A percentile compares a stretch with the other conserved stretches of the same genome.
Evolutionary conservation across 2,888 invertebrate genomes (phyloP).

Genomic region (Artemia sinica): DNA sequence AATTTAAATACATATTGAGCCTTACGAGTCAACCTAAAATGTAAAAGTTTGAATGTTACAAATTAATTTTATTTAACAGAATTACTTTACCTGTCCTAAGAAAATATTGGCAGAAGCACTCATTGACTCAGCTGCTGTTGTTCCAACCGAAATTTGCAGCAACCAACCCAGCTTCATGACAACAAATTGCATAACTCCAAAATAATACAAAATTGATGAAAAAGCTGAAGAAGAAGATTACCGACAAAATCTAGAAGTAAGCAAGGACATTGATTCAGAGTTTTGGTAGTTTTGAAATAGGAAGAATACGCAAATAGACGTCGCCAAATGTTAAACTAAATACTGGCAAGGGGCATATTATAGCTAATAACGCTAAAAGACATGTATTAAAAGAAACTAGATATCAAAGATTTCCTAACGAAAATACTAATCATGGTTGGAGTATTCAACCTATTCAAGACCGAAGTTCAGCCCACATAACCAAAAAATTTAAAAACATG

Average conservation of each 20-base stretch:
- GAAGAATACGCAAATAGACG: background rate
- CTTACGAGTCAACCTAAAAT: too few species aligned
- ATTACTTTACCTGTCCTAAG: constrained; percentile 55
- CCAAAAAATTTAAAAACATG: too few species aligned
- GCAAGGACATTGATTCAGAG: background rate
- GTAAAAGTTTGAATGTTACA: too few species aligned
- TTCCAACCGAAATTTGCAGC: constrained; percentile 52
- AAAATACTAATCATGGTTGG: too few species aligned
- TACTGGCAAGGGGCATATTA: background rate
- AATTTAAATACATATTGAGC: too few species aligned
- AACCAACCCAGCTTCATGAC: constrained; percentile 61
- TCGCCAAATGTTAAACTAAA: background rate
- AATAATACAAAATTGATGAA: constrained; percentile 73
- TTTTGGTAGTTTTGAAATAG: background rate
- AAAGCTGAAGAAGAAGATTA: constrained; percentile 86
- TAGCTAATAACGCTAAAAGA: background rate
- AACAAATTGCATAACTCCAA: constrained; percentile 71
- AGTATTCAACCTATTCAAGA: too few species aligned
- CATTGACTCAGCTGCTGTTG: constrained; percentile 85
- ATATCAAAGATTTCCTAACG: too few species aligned
- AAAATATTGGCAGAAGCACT: constrained; percentile 85
- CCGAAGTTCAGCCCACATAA: too few species aligned
- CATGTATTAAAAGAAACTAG: too few species aligned
- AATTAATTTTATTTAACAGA: too few species aligned
- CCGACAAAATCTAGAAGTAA: constrained; percentile 51